Base-by-base conservation (phyloP, 1,140 invertebrate species). In the Pseudomyrmex gracilis region DNA sequence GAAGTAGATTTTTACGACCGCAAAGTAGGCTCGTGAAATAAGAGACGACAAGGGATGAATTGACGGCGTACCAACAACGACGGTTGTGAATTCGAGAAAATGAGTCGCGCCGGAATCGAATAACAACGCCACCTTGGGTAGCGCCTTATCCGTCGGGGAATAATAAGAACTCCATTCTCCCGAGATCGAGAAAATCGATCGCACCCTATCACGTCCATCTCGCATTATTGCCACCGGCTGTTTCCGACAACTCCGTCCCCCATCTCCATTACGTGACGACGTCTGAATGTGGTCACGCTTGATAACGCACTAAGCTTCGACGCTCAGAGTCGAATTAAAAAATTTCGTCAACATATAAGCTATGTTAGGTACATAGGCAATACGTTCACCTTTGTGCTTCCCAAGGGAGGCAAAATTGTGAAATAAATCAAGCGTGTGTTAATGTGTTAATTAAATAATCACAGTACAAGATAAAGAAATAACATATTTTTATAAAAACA, bases 131-230 rank as follows among this genome's bases (percentile, higher is more conserved):
- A 83, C 17, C 83, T 67, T 55, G 63, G 47, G 10, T n/a, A 53
- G 57, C 47, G 70, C 55, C 58, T 78, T 24, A 10, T 66, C 45
- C 78, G 70, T 53, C 64, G 74, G 34, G 34, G 87, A 89, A 89
- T 89, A 89, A 88, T 89, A 89, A 89, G 74, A 60, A 84, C 68
- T 77, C 74, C 80, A 53, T 84, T 66, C 78, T 68, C 66, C 49
- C 58, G 83, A 83, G 84, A 88, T 89, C 86, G 84, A 80, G 84
- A 89, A 88, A 89, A 89, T 88, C 87, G 87, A 89, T 89, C 61
- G 78, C 77, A 55, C 73, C 83, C 83, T 78, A 85, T 85, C 86
- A 76, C 83, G 83, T 88, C 73, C 86, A 88, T 80, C 87, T 71
- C 86, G 86, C 58, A 88, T 88, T 89, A 88, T 89, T 89, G 73